These are phyloP conservation scores for Anticlea derivata DNA, from an alignment of 2,888 invertebrate species.

Conservation along the genomic window DNA sequence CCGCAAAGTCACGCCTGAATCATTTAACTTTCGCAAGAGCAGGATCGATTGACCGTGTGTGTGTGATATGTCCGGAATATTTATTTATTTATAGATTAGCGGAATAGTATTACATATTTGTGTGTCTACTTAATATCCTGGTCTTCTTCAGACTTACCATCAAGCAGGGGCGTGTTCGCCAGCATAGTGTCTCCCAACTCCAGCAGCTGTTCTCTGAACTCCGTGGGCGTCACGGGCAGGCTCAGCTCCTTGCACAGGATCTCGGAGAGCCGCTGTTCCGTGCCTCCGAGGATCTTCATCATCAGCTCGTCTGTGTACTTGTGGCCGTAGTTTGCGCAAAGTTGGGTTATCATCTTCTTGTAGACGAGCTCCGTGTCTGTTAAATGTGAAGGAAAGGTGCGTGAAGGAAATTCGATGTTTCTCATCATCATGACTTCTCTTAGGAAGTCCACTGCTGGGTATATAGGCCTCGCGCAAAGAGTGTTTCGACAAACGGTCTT, in stretches of 20 bases:
- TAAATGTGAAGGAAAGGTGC: too few relatives aligned
- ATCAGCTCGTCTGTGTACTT: conserved; percentile 91
- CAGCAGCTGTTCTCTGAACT: conserved; percentile 86
- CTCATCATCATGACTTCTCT: neutral
- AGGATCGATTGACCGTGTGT: too few relatives aligned
- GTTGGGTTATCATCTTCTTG: conserved; percentile 87
- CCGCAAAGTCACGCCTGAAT: too few relatives aligned
- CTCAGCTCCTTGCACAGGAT: conserved; percentile 87
- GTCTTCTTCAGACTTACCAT: conserved; percentile 79
- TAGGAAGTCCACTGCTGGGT: too few relatives aligned
- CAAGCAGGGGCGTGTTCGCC: conserved; percentile 85
- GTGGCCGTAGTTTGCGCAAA: conserved; percentile 89
- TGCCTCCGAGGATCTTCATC: conserved; percentile 89
- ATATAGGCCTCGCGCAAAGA: too few relatives aligned
- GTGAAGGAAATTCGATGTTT: too few relatives aligned
- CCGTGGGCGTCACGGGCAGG: conserved; percentile 86
- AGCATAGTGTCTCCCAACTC: conserved; percentile 85
- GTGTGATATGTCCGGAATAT: too few relatives aligned
- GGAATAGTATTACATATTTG: too few relatives aligned
- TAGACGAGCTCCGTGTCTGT: conserved; percentile 93
- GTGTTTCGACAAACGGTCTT: too few relatives aligned
- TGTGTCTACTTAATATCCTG: too few relatives aligned
- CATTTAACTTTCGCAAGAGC: too few relatives aligned
- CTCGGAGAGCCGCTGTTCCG: conserved; percentile 87
- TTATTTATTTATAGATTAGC: too few relatives aligned